Evolutionary conservation across 2,888 invertebrate species (phyloP).

Genomic region (Entomobrya multifasciata): DNA sequence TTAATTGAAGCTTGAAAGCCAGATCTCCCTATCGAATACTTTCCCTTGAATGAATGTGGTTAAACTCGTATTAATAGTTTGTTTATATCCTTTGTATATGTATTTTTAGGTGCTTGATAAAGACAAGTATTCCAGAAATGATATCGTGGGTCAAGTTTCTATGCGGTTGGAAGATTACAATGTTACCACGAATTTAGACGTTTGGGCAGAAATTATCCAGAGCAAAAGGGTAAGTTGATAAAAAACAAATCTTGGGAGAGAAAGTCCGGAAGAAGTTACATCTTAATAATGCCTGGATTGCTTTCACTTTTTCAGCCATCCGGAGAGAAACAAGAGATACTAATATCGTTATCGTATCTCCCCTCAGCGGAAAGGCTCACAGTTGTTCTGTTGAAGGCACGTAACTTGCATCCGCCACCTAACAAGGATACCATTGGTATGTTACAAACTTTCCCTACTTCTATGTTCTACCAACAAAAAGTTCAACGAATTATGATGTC

Average conservation of each 20-base stretch:
- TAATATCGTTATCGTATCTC: constrained; percentile 92
- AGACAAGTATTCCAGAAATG: constrained; percentile 91
- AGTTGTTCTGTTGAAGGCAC: constrained; percentile 80
- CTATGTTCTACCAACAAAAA: no score
- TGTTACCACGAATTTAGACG: constrained; percentile 88
- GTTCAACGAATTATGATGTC: no score
- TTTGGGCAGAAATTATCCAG: constrained; percentile 93
- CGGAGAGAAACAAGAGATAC: constrained; percentile 90
- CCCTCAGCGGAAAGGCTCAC: constrained; percentile 94
- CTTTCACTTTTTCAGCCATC: constrained; percentile 83
- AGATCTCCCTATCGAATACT: no score
- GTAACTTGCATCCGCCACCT: constrained; percentile 70
- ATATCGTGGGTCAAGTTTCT: constrained; percentile 91
- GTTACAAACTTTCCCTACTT: background rate
- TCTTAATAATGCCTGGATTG: no score
- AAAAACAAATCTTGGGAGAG: background rate
- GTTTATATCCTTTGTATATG: no score
- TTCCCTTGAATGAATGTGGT: no score
- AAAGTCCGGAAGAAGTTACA: background rate
- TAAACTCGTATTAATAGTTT: no score
- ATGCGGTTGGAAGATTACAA: constrained; percentile 90
- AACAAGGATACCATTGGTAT: constrained; percentile 72
- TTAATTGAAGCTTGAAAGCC: no score
- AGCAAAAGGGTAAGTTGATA: constrained; percentile 83
- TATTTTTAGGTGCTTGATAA: constrained; percentile 83